Percentiles rank a stretch among this genome's conserved stretches.
Conservation (phyloP, 2,797 vertebrate species). For the Macropodus opercularis region DNA sequence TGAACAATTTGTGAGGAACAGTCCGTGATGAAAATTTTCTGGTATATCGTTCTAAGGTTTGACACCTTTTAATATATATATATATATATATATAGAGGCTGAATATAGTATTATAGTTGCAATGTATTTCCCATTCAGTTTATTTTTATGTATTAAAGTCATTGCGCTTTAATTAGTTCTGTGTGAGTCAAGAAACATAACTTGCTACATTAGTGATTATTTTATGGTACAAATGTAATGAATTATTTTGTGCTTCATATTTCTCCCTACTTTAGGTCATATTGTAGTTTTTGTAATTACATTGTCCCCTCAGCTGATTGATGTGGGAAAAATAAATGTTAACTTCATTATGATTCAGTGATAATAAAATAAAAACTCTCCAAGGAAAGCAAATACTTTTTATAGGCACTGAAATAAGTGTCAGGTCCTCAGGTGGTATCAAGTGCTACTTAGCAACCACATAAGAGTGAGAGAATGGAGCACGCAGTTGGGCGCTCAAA, state of each 20-base stretch:
- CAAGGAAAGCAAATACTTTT: slow-evolving; percentile 14
- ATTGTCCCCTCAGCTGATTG: slow-evolving; percentile 4
- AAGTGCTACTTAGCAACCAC: slow-evolving; percentile 59
- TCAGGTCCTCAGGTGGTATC: slow-evolving; percentile 25
- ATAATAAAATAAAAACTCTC: slow-evolving; percentile 17
- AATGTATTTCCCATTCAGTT: too few species aligned
- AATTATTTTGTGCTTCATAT: not conserved
- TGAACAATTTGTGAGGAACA: too few species aligned
- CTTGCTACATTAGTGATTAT: too few species aligned
- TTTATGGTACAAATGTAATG: not conserved
- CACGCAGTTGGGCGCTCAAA: not conserved
- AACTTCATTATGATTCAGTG: slow-evolving; percentile 14
- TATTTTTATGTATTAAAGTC: too few species aligned
- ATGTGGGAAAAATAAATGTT: slow-evolving; percentile 10
- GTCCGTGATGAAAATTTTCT: too few species aligned
- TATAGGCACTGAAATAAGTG: slow-evolving; percentile 32
- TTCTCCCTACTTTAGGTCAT: slow-evolving; percentile 8
- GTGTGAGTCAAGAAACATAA: too few species aligned
- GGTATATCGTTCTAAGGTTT: too few species aligned
- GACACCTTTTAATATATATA: too few species aligned
- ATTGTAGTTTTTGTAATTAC: slow-evolving; percentile 16
- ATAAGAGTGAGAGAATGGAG: slow-evolving; percentile 20
- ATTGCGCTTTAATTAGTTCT: too few species aligned
- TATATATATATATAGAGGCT: too few species aligned
- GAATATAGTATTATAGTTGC: too few species aligned